Evolutionary conservation across 64 coral and sea anemone species (phyloP), one percentile per base, ranked within the genome.

Genomic region (Anthopleura sola): DNA sequence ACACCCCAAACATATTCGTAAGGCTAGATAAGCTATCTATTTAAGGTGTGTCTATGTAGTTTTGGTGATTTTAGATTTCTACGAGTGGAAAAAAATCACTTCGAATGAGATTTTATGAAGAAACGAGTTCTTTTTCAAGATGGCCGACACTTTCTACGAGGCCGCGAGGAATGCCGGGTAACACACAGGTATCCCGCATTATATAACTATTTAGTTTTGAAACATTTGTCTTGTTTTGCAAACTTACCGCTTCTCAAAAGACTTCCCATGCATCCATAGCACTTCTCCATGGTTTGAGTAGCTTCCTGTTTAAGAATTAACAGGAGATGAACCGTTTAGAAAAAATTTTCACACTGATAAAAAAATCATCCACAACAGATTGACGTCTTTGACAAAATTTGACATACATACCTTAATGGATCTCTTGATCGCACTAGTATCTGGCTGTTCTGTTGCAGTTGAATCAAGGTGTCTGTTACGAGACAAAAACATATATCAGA

Each of bases 231-330:
- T 2, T 7, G 39, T 44, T 44, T 44, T 2, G 39, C 39, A 5
- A 46, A 87, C 97, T 92, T 51, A 99, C 97, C 97, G 75, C 97
- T 99, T 7, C 97, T 93, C 36, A 99, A 92, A 11, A 99, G 93
- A 77, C 97, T 99, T 81, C 97, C 97, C 89, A 99, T 90, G 75
- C 90, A 78, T 19, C 97, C 97, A 74, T 99, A 99, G 64, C 97
- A 94, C 78, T 89, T 94, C 76, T 99, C 97, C 97, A 99, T 99
- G 32, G 75, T 83, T 50, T 83, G 83, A 17, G 97, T 99, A 23
- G 88, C 93, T 47, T 99, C 97, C 97, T 99, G 37, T 26, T 53
- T 6, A 89, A 71, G 13, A 14, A 81, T 24, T 66, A 88, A 86
- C 71, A 36, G 21, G 69, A 14, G 82, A 82, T 32, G 8, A n/a